Evolutionary conservation across 2,113 vertebrate genomes (phyloP).

Genomic region (Albula glossodonta): DNA sequence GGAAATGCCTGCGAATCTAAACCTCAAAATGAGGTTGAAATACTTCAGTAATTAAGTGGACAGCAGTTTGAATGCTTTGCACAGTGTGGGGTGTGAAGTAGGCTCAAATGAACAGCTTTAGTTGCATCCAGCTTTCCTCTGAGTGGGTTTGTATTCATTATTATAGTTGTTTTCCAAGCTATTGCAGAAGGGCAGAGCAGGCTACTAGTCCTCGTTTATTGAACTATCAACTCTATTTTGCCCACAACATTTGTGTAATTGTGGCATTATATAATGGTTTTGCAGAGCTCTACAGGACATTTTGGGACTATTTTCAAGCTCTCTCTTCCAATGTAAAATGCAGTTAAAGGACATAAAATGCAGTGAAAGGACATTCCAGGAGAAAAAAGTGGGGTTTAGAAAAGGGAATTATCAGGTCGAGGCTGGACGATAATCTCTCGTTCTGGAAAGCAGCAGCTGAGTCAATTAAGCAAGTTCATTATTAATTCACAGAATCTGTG

Average conservation of each 20-base stretch:
- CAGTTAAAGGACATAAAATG: background rate
- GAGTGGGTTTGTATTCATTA: background rate
- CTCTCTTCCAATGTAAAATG: background rate
- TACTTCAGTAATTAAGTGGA: constrained; percentile 15
- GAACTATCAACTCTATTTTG: background rate
- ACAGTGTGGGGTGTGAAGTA: background rate
- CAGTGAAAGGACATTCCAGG: background rate
- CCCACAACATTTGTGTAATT: background rate
- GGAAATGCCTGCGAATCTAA: background rate
- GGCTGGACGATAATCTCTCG: constrained; percentile 32
- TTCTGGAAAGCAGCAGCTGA: constrained; percentile 49
- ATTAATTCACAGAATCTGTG: constrained; percentile 55
- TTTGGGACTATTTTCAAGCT: background rate
- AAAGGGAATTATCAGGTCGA: background rate
- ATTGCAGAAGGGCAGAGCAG: background rate
- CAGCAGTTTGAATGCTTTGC: background rate
- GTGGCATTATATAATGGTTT: background rate
- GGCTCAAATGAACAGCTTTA: background rate
- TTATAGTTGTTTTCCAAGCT: background rate
- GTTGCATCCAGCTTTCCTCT: too few species aligned
- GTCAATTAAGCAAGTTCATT: constrained; percentile 53
- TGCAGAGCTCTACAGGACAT: background rate
- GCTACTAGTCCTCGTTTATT: background rate
- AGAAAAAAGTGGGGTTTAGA: background rate
- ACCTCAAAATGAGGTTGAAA: background rate